Percentiles rank a stretch among this genome's conserved stretches.
Evolutionary conservation across 2,888 invertebrate genomes (phyloP).

Genomic region (Sceliomorpha sp.): DNA sequence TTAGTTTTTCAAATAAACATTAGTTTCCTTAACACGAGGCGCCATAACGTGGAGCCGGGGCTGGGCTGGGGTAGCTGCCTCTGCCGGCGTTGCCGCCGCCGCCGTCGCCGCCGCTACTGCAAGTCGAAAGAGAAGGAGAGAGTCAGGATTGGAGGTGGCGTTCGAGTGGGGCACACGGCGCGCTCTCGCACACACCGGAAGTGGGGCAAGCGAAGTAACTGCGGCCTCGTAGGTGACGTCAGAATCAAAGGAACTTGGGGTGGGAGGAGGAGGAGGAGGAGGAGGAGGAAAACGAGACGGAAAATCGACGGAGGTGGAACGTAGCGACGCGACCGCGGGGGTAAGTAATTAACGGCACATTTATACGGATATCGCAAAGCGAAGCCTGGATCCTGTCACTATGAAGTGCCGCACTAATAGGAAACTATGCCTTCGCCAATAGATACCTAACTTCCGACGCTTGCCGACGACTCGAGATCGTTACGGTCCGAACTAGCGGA

Average conservation of each 20-base stretch:
- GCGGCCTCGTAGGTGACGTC: constrained; percentile 30
- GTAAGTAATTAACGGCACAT: constrained; percentile 79
- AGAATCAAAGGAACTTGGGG: constrained; percentile 16
- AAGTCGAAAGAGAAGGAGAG: constrained; percentile 34
- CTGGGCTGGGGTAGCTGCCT: constrained; percentile 24
- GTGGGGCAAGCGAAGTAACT: constrained; percentile 34
- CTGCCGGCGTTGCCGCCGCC: too few relatives aligned
- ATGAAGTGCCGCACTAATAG: constrained; percentile 74
- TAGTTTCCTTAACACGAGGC: constrained; percentile 78
- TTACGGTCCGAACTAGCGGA: not conserved
- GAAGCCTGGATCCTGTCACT: constrained; percentile 65
- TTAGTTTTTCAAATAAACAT: constrained; percentile 79
- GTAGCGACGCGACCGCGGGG: constrained; percentile 71
- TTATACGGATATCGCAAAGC: constrained; percentile 76
- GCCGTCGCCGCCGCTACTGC: too few relatives aligned
- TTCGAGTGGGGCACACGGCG: constrained; percentile 49
- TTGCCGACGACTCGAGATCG: constrained; percentile 14
- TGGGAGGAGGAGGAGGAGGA: constrained; percentile 9
- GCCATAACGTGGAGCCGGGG: constrained; percentile 71
- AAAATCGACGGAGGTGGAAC: constrained; percentile 58
- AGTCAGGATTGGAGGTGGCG: constrained; percentile 56
- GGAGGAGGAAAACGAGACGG: constrained; percentile 54
- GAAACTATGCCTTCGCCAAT: constrained; percentile 75
- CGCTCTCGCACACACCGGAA: constrained; percentile 16
- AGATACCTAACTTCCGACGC: constrained; percentile 64